Evolutionary conservation across 2,113 vertebrate genomes (phyloP).

Genomic region (Chionodraco myersi): DNA sequence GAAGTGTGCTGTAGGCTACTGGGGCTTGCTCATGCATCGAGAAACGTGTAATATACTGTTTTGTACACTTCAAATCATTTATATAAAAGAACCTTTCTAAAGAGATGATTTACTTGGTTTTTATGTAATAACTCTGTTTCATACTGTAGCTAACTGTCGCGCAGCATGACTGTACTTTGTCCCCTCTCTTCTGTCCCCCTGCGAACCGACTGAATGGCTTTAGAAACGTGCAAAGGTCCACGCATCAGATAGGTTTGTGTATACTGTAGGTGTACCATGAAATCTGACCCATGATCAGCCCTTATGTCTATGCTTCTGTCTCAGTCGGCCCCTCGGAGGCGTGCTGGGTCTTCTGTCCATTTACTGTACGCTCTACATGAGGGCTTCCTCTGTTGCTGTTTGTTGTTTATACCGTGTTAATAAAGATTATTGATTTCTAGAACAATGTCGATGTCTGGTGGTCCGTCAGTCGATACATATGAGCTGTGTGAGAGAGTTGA

Average conservation of each 20-base stretch:
- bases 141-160: constrained; percentile 80
- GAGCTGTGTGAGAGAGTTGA: neutral
- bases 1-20: constrained; percentile 74
- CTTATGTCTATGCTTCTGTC: constrained; percentile 69
- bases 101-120: constrained; percentile 81
- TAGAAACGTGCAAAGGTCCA: constrained; percentile 62
- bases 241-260: constrained; percentile 70
- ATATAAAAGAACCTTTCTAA: constrained; percentile 85
- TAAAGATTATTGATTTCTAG: constrained; percentile 85
- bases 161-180: constrained; percentile 84
- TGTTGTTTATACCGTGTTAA: constrained; percentile 87
- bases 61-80: constrained; percentile 87
- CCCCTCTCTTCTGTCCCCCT: constrained; percentile 67
- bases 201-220: constrained; percentile 79
- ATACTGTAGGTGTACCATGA: constrained; percentile 63
- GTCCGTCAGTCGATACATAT: constrained; percentile 20
- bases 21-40: constrained; percentile 75
- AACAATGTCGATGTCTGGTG: constrained; percentile 46
- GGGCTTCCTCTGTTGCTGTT: constrained; percentile 77
- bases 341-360: constrained; percentile 68
- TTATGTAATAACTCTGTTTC: constrained; percentile 82
- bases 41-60: constrained; percentile 84
- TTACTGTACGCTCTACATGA: constrained; percentile 48
- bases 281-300: constrained; percentile 50
- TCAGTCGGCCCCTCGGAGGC: constrained; percentile 64